These are phyloP conservation scores for Dasysyrphus tricinctus DNA, from an alignment of 2,888 invertebrate genomes.

Conservation along the genomic window DNA sequence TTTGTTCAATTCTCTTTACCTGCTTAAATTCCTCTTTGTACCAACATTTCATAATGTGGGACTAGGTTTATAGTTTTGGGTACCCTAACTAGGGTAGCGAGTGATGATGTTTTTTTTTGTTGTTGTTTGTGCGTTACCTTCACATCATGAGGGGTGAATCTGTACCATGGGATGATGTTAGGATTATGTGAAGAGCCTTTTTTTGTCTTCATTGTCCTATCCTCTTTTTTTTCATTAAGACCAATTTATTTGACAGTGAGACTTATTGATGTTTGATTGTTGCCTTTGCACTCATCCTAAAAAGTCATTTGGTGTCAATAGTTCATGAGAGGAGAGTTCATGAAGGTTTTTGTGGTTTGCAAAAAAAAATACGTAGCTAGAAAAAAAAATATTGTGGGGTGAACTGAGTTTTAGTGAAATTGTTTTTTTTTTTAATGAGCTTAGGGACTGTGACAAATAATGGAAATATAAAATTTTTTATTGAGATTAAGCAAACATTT, in stretches of 20 bases:
- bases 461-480: conserved; percentile 49
- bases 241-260: conserved; percentile 58
- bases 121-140: conserved; percentile 25
- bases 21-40: conserved; percentile 5
- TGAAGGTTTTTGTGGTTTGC: conserved; percentile 64
- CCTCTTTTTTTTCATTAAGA: conserved; percentile 13
- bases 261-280: conserved; percentile 75
- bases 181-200: conserved; percentile 71
- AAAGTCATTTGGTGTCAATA: conserved; percentile 73
- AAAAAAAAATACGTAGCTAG: conserved; percentile 49
- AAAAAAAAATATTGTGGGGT: conserved; percentile 48
- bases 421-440: conserved; percentile 6
- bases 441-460: conserved; percentile 38
- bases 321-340: conserved; percentile 51
- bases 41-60: conserved; percentile 4
- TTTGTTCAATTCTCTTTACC: neutral
- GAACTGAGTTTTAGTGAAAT: conserved; percentile 3
- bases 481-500: conserved; percentile 68
- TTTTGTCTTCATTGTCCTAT: conserved; percentile 52
- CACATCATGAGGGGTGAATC: conserved; percentile 58
- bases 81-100: conserved; percentile 64
- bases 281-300: conserved; percentile 66
- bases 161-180: conserved; percentile 54
- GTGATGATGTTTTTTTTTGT: conserved; percentile 30
- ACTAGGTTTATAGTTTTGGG: conserved; percentile 33